Base-by-base conservation (phyloP, 1,140 invertebrate species). In the Penaeus vannamei region DNA sequence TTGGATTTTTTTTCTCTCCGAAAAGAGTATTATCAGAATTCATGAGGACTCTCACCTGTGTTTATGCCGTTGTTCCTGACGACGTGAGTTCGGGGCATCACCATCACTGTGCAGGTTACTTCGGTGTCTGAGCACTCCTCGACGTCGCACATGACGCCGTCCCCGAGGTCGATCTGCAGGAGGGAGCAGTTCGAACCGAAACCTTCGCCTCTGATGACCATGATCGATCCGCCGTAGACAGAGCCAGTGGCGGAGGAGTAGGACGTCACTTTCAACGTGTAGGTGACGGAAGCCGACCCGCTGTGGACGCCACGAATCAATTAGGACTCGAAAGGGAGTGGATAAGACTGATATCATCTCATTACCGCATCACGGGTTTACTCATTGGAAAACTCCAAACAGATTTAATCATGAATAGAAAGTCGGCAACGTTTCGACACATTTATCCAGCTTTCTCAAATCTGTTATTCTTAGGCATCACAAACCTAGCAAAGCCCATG, bases 141-240 rank as follows among this genome's bases (percentile, higher is more conserved):
- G 22, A 81, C 80, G 20, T 90, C 90, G 60, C 79, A 85, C 19
- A 61, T 26, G 36, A 62, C 32, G 19, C 22, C 22, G n/a, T 76
- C 72, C 1, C 84, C 90, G n/a, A 81, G 32, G 26, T 62, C 69
- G 36, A 90, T 62, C 29, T 84, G 10, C 5, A 89, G 66, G 22
- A 69, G 42, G 23, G 76, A 79, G 26, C 87, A 89, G 82, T 89
- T 66, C 22, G 87, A 61, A 46, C 83, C 87, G 14, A 89, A 85
- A 22, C 87, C 87, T 23, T 29, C 32, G 53, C 87, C 87, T 10
- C 36, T n/a, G 10, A 89, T 10, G 23, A 62, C 76, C 22, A 89
- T 26, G 23, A 76, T 23, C 0, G 87, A 66, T 8, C 87, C 87
- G 14, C 87, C 87, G 19, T 46, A 60, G 19, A 81, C 87, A 19